These are phyloP conservation scores for Asteroscopus sphinx DNA, from an alignment of 2,888 invertebrate species.

Conservation along the genomic window DNA sequence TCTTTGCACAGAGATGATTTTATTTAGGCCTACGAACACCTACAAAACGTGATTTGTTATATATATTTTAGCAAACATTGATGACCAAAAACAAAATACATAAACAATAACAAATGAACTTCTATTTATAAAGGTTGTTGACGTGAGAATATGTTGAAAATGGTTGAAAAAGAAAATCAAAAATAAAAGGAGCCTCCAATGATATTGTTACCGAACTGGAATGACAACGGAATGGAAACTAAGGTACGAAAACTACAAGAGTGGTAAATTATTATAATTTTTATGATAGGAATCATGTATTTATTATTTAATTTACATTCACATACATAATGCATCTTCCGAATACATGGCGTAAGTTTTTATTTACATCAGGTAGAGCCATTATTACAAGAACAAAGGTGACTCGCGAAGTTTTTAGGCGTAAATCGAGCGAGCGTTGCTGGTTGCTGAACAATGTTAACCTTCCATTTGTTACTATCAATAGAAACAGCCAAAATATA, in stretches of 20 bases:
- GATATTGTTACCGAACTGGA: conserved; percentile 11
- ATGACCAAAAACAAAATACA: background rate
- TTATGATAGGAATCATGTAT: conserved; percentile 12
- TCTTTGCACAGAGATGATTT: too few relatives aligned
- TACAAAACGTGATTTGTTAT: conserved; percentile 7
- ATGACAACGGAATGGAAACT: background rate
- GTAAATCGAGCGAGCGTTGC: conserved; percentile 23
- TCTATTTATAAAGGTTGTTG: conserved; percentile 8
- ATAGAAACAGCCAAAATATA: conserved; percentile 54
- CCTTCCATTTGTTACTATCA: conserved; percentile 60
- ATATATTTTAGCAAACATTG: background rate
- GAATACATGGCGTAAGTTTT: conserved; percentile 6
- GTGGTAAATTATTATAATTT: conserved; percentile 2
- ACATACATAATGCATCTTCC: background rate
- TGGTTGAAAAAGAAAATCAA: conserved; percentile 3
- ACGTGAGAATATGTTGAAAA: background rate
- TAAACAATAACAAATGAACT: conserved; percentile 11
- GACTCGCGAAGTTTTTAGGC: conserved; percentile 31
- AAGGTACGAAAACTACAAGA: conserved; percentile 18
- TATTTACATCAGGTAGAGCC: conserved; percentile 23
- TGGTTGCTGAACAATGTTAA: conserved; percentile 31
- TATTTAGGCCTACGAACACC: conserved; percentile 29
- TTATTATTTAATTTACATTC: conserved; percentile 4
- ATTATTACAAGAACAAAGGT: conserved; percentile 39
- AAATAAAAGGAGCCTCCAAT: background rate